Percentiles rank a stretch among this genome's conserved stretches.
phyloP scores from a whole-genome alignment of 2,113 vertebrate genomes.

The Orientallactaga bullata region DNA sequence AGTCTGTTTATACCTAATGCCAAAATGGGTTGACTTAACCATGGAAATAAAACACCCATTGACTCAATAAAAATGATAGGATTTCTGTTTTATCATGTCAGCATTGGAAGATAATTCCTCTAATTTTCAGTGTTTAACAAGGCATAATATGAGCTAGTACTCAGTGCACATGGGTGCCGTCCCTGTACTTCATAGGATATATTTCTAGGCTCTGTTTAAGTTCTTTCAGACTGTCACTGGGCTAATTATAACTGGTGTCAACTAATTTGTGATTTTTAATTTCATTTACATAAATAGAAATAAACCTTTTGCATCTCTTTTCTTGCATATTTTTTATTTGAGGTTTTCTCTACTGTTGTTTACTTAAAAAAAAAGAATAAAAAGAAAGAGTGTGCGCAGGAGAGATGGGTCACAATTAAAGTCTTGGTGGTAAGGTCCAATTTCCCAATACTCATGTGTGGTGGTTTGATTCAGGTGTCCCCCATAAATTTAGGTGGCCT shows the following conservation, averaged over 20 bases:
- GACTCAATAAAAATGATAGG: conserved; percentile 34
- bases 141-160: accelerated
- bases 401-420: too few relatives aligned
- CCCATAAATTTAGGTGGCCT: too few relatives aligned
- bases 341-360: not conserved
- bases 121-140: conserved; percentile 6
- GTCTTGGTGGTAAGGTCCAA: too few relatives aligned
- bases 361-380: not conserved
- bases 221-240: not conserved
- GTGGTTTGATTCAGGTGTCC: too few relatives aligned
- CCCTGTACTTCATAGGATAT: accelerated
- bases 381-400: too few relatives aligned
- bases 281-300: not conserved
- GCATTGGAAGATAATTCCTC: not conserved
- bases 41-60: conserved; percentile 58
- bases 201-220: not conserved
- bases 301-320: not conserved
- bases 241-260: not conserved
- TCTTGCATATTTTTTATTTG: not conserved
- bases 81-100: not conserved
- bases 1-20: not conserved
- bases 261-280: not conserved
- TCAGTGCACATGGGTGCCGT: not conserved
- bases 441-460: too few relatives aligned
- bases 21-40: conserved; percentile 27